Percentiles rank a stretch among this genome's conserved stretches.
Evolutionary conservation across 2,888 invertebrate species (phyloP).

Genomic region (Trilocha varians): DNA sequence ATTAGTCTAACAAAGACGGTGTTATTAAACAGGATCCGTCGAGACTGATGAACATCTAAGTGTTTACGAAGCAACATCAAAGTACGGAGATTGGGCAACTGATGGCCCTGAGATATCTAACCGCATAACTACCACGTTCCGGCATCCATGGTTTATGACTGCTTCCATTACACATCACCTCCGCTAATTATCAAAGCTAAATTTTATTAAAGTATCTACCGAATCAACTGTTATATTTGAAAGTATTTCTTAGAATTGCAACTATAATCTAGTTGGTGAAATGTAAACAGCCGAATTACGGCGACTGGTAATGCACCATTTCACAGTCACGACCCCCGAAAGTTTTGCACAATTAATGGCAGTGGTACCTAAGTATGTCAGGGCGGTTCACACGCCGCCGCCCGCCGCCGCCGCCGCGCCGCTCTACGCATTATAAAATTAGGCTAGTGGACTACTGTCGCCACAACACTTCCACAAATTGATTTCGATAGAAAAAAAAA

Average conservation of each 20-base stretch:
- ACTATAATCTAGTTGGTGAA: slow-evolving; percentile 36
- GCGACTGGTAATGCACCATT: slow-evolving; percentile 54
- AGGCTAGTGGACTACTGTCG: slow-evolving; percentile 37
- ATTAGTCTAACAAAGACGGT: neutral
- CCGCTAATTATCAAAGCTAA: slow-evolving; percentile 33
- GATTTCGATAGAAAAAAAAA: slow-evolving; percentile 30
- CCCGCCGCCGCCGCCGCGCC: slow-evolving; percentile 10
- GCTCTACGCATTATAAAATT: slow-evolving; percentile 44
- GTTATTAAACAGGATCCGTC: slow-evolving; percentile 8
- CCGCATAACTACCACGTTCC: slow-evolving; percentile 54
- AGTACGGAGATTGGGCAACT: neutral
- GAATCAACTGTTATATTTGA: slow-evolving; percentile 7
- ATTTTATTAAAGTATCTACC: too few species aligned
- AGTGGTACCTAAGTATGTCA: slow-evolving; percentile 50
- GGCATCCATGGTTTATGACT: slow-evolving; percentile 48
- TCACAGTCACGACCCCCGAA: slow-evolving; percentile 61
- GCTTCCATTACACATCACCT: slow-evolving; percentile 36
- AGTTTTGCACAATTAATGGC: slow-evolving; percentile 52
- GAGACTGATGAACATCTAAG: slow-evolving; percentile 35
- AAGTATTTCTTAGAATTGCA: slow-evolving; percentile 28
- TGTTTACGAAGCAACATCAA: neutral
- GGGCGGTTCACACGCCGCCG: slow-evolving; percentile 55
- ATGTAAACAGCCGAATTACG: slow-evolving; percentile 41
- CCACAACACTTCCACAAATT: slow-evolving; percentile 44
- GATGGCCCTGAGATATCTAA: slow-evolving; percentile 61